Conservation (phyloP, 2,113 vertebrate species). For the Morone chrysops region DNA sequence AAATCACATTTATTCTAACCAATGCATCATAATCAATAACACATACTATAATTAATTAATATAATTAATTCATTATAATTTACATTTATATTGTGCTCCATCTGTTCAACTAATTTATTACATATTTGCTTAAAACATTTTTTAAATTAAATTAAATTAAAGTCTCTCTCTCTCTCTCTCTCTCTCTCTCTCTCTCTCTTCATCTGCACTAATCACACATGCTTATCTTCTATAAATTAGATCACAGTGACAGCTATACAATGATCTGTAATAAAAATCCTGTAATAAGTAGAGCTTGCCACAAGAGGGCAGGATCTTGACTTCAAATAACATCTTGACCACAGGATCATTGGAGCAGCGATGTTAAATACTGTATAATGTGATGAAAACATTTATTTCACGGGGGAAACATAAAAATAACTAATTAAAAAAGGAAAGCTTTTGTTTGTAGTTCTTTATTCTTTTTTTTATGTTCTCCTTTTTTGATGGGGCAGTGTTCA, state of each 20-base stretch:
- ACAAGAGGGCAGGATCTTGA: background rate
- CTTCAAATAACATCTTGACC: background rate
- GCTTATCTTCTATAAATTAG: background rate
- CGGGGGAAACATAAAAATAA: no score
- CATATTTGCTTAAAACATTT: background rate
- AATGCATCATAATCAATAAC: background rate
- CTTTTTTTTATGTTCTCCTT: background rate
- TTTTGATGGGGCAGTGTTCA: background rate
- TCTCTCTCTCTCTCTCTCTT: background rate
- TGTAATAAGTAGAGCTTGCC: background rate
- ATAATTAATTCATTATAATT: background rate
- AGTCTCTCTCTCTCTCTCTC: background rate
- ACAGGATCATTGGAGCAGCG: background rate
- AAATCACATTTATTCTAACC: background rate
- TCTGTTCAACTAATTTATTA: background rate
- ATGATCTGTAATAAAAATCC: no score
- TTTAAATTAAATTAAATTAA: no score
- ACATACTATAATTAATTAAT: background rate
- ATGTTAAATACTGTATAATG: background rate
- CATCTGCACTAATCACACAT: background rate
- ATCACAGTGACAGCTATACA: background rate
- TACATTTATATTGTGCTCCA: background rate
- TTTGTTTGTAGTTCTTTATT: background rate
- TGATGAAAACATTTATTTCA: background rate
- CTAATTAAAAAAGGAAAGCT: background rate